Base-by-base conservation (phyloP, 2,113 vertebrate genomes). In the Silurus asotus region DNA sequence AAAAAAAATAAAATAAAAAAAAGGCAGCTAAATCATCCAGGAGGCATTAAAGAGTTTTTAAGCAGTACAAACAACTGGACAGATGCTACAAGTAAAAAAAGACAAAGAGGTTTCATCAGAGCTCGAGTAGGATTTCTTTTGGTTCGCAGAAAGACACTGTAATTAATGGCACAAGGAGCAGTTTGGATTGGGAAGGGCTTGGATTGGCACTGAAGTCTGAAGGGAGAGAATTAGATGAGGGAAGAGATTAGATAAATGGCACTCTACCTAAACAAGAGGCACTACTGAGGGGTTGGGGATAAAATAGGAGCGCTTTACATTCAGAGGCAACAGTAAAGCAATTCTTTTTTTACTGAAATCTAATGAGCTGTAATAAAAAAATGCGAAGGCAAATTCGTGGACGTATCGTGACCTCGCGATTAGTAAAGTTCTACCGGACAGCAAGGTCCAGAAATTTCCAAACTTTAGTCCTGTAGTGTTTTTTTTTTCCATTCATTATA, bases 11-110 rank as follows among this genome's bases (percentile, higher is more conserved):
- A 37, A 37, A 37, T 2, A 37, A 37, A 37, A 90, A 90, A 91
- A 90, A 85, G 89, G 89, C 86, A 88, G 86, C 67, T 85, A 84
- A 86, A 86, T 84, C 62, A 79, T 64, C 86, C 85, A 67, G 74
- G 20, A 72, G 86, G 83, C 53, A 88, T 58, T 83, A 90, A 87
- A 89, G 81, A 25, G 20, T 65, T 72, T 72, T 59, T 64, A 61
- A 76, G 59, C 64, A 62, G 62, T 88, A 88, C 58, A 86, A 89
- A 88, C 85, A 87, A 87, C 79, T 86, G 78, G 65, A 79, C 17
- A 28, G 25, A 53, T n/a, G 56, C 64, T 78, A 88, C 2, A 76
- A 84, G 55, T 69, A 74, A n/a, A n/a, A 59, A 23, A 76, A 7
- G 37, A 55, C 59, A 65, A 3, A 28, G 80, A 28, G 80, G 51